These are phyloP conservation scores for Cotesia glomerata DNA, from an alignment of 1,140 invertebrate genomes.

Conservation along the genomic window DNA sequence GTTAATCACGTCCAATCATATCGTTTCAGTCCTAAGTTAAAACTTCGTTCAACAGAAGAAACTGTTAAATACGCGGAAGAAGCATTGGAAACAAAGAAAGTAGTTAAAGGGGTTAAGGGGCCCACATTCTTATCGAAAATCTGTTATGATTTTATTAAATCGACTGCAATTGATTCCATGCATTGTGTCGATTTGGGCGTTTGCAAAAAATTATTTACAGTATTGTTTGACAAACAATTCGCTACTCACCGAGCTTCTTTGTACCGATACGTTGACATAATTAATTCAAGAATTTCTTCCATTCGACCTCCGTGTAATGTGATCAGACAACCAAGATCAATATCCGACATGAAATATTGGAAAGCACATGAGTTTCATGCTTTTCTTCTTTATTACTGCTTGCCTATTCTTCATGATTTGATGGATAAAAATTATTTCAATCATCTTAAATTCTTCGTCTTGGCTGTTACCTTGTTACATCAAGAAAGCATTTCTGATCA, in stretches of 20 bases:
- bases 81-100: neutral
- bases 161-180: slow-evolving; percentile 23
- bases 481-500: neutral
- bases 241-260: slow-evolving; percentile 8
- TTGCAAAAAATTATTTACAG: slow-evolving; percentile 24
- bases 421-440: no score
- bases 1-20: neutral
- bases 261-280: neutral
- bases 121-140: slow-evolving; percentile 5
- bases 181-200: slow-evolving; percentile 25
- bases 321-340: slow-evolving; percentile 19
- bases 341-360: slow-evolving; percentile 17
- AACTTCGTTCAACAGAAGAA: neutral
- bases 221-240: slow-evolving; percentile 16
- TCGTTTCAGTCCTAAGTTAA: neutral
- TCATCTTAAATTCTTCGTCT: no score
- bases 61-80: neutral
- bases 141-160: slow-evolving; percentile 13
- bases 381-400: no score
- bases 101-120: neutral
- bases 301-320: slow-evolving; percentile 15
- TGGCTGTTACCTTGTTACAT: slow-evolving; percentile 8
- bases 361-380: slow-evolving; percentile 25
- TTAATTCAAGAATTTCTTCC: slow-evolving; percentile 2
- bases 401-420: no score